A percentile compares a stretch with the other conserved stretches of the same genome.
Evolutionary conservation across 2,888 invertebrate genomes (phyloP).

Genomic region (Tiphia femorata): DNA sequence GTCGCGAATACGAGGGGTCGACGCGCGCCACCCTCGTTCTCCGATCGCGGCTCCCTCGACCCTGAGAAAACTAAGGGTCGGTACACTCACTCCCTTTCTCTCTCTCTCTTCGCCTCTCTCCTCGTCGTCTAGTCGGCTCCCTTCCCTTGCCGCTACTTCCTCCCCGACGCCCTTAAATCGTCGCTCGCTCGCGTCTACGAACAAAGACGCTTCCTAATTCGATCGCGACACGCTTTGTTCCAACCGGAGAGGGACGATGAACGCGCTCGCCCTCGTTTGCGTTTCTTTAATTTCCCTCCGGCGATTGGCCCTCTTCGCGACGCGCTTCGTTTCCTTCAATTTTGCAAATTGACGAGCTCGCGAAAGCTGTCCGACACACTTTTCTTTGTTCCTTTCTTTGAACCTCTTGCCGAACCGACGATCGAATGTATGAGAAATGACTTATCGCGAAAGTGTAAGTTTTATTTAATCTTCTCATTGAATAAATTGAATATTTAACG

Average conservation of each 20-base stretch:
- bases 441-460: too few relatives aligned
- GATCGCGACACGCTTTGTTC: constrained; percentile 49
- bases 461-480: too few relatives aligned
- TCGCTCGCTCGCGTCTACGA: constrained; percentile 29
- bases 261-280: constrained; percentile 31
- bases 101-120: background rate
- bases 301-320: too few relatives aligned
- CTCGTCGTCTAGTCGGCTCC: background rate
- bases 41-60: constrained; percentile 1
- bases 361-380: too few relatives aligned
- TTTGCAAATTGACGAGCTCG: too few relatives aligned
- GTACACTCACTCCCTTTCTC: background rate
- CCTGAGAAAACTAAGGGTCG: constrained; percentile 20
- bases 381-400: too few relatives aligned
- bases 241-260: constrained; percentile 19
- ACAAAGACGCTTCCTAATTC: constrained; percentile 55
- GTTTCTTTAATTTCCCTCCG: too few relatives aligned
- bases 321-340: too few relatives aligned
- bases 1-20: background rate
- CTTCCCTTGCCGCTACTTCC: background rate
- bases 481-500: too few relatives aligned
- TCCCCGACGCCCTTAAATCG: constrained; percentile 24
- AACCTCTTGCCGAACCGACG: too few relatives aligned
- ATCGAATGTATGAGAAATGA: too few relatives aligned
- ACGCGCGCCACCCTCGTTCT: background rate